Evolutionary conservation across 1,140 invertebrate species (phyloP).

Genomic region (Calosoma granatense): DNA sequence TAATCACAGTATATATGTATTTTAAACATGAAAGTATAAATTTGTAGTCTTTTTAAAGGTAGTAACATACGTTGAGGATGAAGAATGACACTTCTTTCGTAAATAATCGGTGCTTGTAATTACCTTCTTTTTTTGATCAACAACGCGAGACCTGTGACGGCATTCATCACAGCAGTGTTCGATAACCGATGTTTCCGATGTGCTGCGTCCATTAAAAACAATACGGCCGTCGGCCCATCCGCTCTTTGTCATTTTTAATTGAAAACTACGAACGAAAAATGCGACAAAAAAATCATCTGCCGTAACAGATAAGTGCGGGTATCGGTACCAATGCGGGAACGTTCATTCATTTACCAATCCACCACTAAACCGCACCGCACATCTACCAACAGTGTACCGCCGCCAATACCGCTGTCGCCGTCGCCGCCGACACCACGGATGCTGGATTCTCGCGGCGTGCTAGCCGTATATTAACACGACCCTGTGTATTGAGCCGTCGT

Average conservation of each 20-base stretch:
- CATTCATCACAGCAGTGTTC: neutral
- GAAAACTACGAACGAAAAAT: neutral
- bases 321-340: no score
- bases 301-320: neutral
- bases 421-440: neutral
- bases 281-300: neutral
- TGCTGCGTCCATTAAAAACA: neutral
- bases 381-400: neutral
- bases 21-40: no score
- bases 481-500: conserved; percentile 4
- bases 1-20: no score
- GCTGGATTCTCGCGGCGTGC: neutral
- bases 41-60: no score
- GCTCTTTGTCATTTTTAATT: neutral
- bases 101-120: neutral
- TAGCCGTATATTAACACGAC: neutral
- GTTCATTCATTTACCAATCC: no score
- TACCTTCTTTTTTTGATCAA: neutral
- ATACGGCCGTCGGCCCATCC: neutral
- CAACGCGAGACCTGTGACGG: no score
- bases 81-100: no score
- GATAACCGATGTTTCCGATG: neutral
- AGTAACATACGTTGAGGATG: no score
- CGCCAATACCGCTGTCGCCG: neutral
- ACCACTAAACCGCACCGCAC: neutral